Evolutionary conservation across 1,140 invertebrate species (phyloP).

Genomic region (Tetragnatha versicolor): DNA sequence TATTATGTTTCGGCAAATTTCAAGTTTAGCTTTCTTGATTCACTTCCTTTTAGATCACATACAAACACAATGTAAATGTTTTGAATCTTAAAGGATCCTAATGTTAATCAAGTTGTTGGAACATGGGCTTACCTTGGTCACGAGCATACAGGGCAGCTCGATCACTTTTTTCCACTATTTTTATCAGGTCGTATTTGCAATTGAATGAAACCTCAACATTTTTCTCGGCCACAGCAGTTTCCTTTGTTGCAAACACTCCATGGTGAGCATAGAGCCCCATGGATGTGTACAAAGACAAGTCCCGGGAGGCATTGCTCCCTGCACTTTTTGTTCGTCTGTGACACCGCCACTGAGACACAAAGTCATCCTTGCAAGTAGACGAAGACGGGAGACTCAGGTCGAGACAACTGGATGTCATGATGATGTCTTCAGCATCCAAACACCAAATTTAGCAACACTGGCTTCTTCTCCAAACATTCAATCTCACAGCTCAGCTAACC

Average conservation of each 20-base stretch:
- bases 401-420: constrained; percentile 55
- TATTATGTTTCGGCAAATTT: too few relatives aligned
- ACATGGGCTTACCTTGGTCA: constrained; percentile 74
- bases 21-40: too few relatives aligned
- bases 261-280: constrained; percentile 58
- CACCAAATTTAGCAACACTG: neutral
- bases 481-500: neutral
- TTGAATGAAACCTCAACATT: constrained; percentile 55
- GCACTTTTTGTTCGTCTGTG: constrained; percentile 57
- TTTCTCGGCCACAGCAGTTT: constrained; percentile 26
- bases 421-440: constrained; percentile 4
- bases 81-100: too few relatives aligned
- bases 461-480: neutral
- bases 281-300: constrained; percentile 57
- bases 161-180: constrained; percentile 47
- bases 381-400: constrained; percentile 49
- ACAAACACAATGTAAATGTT: too few relatives aligned
- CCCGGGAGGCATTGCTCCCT: constrained; percentile 54
- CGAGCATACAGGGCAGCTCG: constrained; percentile 42
- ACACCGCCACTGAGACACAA: constrained; percentile 48
- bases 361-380: constrained; percentile 47
- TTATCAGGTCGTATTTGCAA: constrained; percentile 56
- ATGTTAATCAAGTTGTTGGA: too few relatives aligned
- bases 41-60: too few relatives aligned
- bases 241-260: constrained; percentile 46